These are phyloP conservation scores for Apodemus speciosus DNA, from an alignment of 2,113 vertebrate genomes.

Conservation along the genomic window DNA sequence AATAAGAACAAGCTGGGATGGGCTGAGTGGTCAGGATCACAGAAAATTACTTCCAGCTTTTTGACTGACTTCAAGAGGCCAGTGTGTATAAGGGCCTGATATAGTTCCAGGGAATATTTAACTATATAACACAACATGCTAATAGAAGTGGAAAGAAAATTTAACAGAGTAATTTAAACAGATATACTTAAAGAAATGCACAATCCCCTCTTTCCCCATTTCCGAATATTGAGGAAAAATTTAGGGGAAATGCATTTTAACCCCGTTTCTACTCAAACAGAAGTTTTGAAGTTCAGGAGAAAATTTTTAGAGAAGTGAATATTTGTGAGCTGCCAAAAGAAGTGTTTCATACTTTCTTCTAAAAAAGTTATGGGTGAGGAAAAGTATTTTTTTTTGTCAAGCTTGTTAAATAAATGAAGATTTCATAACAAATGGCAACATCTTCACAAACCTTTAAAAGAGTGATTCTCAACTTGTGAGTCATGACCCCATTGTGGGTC, in stretches of 20 bases:
- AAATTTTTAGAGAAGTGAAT: slow-evolving; percentile 21
- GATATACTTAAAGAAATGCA: slow-evolving; percentile 52
- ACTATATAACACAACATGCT: neutral
- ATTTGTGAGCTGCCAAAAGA: neutral
- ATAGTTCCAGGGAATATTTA: slow-evolving; percentile 14
- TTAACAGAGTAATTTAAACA: slow-evolving; percentile 19
- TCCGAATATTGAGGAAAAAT: neutral
- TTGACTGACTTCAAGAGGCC: slow-evolving; percentile 57
- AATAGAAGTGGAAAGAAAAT: slow-evolving; percentile 40
- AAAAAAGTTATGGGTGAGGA: neutral
- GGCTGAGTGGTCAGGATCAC: slow-evolving; percentile 41
- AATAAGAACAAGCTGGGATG: slow-evolving; percentile 65
- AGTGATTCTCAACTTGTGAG: neutral
- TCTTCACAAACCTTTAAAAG: neutral
- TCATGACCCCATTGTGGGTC: neutral
- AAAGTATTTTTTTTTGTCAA: neutral
- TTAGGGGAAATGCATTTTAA: slow-evolving; percentile 14
- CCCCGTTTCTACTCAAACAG: slow-evolving; percentile 25
- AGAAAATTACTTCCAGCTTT: slow-evolving; percentile 69
- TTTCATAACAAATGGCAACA: neutral
- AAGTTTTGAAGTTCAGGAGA: slow-evolving; percentile 35
- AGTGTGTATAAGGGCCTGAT: neutral
- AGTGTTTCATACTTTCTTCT: neutral
- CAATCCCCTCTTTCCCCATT: neutral
- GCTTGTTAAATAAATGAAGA: neutral